A percentile compares a stretch with the other conserved stretches of the same genome.
Conservation (phyloP, 2,797 vertebrate genomes). For the Enteromius argenteus region DNA sequence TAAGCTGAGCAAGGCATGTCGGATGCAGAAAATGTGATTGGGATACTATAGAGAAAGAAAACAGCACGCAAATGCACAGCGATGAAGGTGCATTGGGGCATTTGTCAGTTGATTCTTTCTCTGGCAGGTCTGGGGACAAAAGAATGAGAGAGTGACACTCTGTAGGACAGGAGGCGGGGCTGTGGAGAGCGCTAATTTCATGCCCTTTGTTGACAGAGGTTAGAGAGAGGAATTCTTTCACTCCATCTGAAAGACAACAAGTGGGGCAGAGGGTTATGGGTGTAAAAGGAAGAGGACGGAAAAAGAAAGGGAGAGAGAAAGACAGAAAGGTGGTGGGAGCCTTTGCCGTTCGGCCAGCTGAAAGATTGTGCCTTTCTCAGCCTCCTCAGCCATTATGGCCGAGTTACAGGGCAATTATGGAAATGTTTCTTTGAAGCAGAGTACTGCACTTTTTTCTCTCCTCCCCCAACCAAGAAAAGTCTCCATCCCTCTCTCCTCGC, state of each 20-base stretch:
- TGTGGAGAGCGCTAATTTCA: conserved; percentile 86
- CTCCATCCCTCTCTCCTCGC: conserved; percentile 53
- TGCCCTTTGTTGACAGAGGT: conserved; percentile 89
- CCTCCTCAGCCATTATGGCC: conserved; percentile 88
- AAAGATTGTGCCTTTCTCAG: conserved; percentile 87
- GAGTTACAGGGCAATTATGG: conserved; percentile 99
- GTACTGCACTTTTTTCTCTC: conserved; percentile 84
- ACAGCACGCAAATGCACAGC: neutral
- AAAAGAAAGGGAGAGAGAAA: conserved; percentile 75
- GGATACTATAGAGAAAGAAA: neutral
- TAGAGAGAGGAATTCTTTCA: conserved; percentile 87
- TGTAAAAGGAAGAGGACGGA: conserved; percentile 79
- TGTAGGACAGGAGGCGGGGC: conserved; percentile 76
- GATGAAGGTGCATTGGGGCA: conserved; percentile 16
- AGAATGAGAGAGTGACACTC: conserved; percentile 85
- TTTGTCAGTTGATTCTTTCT: conserved; percentile 61
- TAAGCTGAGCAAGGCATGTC: conserved; percentile 10
- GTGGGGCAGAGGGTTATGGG: conserved; percentile 82
- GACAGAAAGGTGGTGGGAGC: conserved; percentile 77
- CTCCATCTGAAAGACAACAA: conserved; percentile 89
- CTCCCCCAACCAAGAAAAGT: conserved; percentile 63
- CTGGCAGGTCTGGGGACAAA: conserved; percentile 80
- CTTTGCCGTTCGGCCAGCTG: conserved; percentile 93
- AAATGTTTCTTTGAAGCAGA: conserved; percentile 95
- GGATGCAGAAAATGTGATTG: conserved; percentile 1